Base-by-base conservation (phyloP, 2,113 vertebrate genomes). In the Corythoichthys intestinalis region DNA sequence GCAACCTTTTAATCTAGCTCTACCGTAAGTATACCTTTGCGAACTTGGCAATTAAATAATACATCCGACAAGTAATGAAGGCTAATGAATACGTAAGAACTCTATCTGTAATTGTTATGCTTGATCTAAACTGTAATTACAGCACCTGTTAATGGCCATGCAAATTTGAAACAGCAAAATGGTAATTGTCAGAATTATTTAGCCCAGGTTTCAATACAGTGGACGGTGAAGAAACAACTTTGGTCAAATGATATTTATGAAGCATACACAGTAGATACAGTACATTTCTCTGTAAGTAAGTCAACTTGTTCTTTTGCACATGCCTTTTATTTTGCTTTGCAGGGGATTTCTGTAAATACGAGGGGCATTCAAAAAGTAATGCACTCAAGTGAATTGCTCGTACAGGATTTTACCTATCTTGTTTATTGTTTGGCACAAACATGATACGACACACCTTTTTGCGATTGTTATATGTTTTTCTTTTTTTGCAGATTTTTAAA, bases 171-270 rank as follows among this genome's bases (percentile, higher is more conserved):
- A 54, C 53, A 4, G 5, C 37, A 6, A 66, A 79, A 70, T 71
- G 57, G 37, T 44, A 64, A 57, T 47, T 71, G 58, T 70, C 63
- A 69, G 67, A 71, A 66, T 71, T 10, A 53, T 73, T 75, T 56
- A 70, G 61, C 11, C 14, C 28, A 10, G 28, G 17, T 80, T 69
- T 62, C 37, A 71, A 78, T 62, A 73, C 47, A 77, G 52, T 68
- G 77, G 20, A 52, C 60, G 50, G 67, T 38, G 61, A 63, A 60
- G 41, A 74, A 72, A 79, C 70, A 56, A 20, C 56, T n/a, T 12
- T 17, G 35, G 20, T 28, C 20, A 28, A 28, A 28, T 28, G 20
- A 80, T 73, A 62, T 1, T 7, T 7, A 4, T 44, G 41, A 44
- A 44, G 41, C 41, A 44, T 44, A 44, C 20, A 28, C 20, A 28